Percentiles rank a stretch among this genome's conserved stretches.
These are phyloP conservation scores for Aporophyla lueneburgensis DNA, from an alignment of 2,888 invertebrate species.

Conservation along the genomic window DNA sequence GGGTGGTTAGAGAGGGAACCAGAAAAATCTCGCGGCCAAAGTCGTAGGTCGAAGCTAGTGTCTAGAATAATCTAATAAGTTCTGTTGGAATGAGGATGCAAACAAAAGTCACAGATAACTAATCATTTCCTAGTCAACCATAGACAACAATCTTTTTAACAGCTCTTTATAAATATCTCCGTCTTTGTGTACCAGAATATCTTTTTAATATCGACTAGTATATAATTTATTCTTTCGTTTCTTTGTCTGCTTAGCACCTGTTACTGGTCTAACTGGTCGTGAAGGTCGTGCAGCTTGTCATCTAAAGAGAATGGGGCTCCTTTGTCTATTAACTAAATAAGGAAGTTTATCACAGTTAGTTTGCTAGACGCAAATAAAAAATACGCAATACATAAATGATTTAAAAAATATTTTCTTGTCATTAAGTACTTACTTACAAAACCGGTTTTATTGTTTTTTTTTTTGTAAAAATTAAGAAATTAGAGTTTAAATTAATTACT, in stretches of 20 bases:
- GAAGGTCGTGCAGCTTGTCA: conserved; percentile 39
- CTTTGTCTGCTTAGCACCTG: conserved; percentile 55
- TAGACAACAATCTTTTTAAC: conserved; percentile 23
- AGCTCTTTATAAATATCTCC: conserved; percentile 39
- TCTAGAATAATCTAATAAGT: not conserved
- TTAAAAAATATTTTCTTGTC: not conserved
- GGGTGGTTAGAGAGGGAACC: too few species aligned
- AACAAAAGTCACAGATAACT: not conserved
- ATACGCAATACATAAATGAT: not conserved
- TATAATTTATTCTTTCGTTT: conserved; percentile 47
- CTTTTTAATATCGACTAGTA: conserved; percentile 12
- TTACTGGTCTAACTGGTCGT: conserved; percentile 38
- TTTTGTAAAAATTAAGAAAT: not conserved
- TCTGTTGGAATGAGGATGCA: conserved; percentile 26
- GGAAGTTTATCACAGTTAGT: conserved; percentile 36
- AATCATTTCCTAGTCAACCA: conserved; percentile 50
- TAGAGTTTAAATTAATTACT: too few species aligned
- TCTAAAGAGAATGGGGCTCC: conserved; percentile 54
- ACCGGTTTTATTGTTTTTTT: not conserved
- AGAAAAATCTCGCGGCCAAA: too few species aligned
- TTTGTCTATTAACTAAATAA: conserved; percentile 53
- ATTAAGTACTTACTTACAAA: not conserved
- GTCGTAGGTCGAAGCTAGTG: too few species aligned
- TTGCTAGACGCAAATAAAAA: not conserved
- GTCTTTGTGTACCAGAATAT: conserved; percentile 35